Percentiles rank a stretch among this genome's conserved stretches.
phyloP scores from a whole-genome alignment of 1,140 invertebrate species.

The Drosophila simulans region DNA sequence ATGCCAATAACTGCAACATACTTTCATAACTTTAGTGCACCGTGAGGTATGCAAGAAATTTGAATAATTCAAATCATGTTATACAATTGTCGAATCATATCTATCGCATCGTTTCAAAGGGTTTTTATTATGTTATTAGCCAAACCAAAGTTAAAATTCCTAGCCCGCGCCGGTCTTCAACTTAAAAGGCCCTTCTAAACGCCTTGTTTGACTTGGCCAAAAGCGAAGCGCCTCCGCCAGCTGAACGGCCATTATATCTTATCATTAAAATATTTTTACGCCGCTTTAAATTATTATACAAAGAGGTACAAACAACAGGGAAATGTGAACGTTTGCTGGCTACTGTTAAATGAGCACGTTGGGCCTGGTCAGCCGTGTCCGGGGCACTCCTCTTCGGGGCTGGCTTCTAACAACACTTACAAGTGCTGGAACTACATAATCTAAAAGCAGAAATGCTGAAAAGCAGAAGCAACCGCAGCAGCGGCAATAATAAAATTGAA shows the following conservation, averaged over 20 bases:
- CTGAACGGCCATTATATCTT: constrained; percentile 54
- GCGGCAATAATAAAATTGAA: constrained; percentile 80
- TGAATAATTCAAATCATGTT: not conserved
- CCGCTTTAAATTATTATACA: constrained; percentile 77
- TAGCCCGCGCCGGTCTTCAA: constrained; percentile 5
- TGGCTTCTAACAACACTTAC: constrained; percentile 80
- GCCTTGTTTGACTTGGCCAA: constrained; percentile 37
- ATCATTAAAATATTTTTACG: constrained; percentile 81
- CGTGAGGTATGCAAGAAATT: not conserved
- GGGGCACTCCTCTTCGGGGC: constrained; percentile 64
- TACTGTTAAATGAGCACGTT: constrained; percentile 83
- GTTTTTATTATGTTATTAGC: not conserved
- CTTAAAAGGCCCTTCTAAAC: constrained; percentile 13
- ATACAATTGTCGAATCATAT: not conserved
- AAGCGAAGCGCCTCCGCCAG: constrained; percentile 18
- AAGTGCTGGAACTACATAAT: constrained; percentile 76
- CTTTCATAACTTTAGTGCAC: not conserved
- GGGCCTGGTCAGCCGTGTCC: constrained; percentile 59
- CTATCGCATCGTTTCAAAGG: not conserved
- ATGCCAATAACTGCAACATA: no score
- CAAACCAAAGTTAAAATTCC: constrained; percentile 13
- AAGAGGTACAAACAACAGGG: constrained; percentile 55
- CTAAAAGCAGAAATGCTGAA: constrained; percentile 44
- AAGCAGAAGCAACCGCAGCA: constrained; percentile 24
- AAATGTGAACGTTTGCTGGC: constrained; percentile 62